A percentile compares a stretch with the other conserved stretches of the same genome.
Conservation (phyloP, 2,888 invertebrate genomes). For the Mechanitis mazaeus region DNA sequence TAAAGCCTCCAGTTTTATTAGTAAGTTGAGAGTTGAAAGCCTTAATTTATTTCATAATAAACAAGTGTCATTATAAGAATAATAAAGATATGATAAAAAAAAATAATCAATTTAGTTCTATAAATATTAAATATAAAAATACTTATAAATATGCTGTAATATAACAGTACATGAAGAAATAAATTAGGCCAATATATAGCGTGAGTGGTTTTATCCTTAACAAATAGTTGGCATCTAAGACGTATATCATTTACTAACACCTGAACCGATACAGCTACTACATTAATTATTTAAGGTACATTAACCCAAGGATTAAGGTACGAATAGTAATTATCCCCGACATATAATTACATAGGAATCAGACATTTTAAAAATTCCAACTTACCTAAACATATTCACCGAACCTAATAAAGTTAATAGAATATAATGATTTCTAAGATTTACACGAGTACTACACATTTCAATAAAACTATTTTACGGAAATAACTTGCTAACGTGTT, state of each 20-base stretch:
- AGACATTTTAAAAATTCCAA: not conserved
- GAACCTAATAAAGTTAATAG: too few relatives aligned
- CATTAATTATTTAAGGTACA: not conserved
- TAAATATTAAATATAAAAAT: not conserved
- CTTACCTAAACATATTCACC: not conserved
- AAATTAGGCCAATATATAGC: not conserved
- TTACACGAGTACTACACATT: too few relatives aligned
- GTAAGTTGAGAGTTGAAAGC: too few relatives aligned
- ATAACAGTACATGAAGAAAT: not conserved
- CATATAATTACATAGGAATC: not conserved
- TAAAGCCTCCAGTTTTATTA: too few relatives aligned
- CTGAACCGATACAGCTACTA: conserved; percentile 14
- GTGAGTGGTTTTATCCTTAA: conserved; percentile 7
- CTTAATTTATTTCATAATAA: too few relatives aligned
- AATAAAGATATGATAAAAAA: too few relatives aligned
- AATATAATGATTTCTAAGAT: too few relatives aligned
- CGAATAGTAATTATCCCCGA: not conserved
- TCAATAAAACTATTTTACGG: too few relatives aligned
- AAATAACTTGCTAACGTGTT: too few relatives aligned
- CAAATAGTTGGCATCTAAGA: conserved; percentile 17
- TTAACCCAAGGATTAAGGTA: not conserved
- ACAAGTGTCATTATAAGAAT: too few relatives aligned
- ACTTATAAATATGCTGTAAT: not conserved
- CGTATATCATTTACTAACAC: conserved; percentile 14
- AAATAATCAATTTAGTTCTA: too few relatives aligned